Evolutionary conservation across 2,888 invertebrate genomes (phyloP).

Genomic region (Heteromurus nitidus): DNA sequence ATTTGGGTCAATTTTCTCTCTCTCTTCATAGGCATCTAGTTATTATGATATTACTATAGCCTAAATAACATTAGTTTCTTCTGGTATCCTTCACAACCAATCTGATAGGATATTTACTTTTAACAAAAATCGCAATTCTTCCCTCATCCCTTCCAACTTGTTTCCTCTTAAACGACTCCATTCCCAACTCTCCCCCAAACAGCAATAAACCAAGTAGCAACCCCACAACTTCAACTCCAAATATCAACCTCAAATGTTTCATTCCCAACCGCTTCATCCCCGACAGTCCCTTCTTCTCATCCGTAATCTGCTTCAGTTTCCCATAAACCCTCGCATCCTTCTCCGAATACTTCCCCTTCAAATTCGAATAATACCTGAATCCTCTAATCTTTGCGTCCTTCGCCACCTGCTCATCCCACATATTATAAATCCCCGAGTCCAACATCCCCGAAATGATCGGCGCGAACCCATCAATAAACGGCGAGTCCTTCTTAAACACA

Average conservation of each 20-base stretch:
- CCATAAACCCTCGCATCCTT: not conserved
- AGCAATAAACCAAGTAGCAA: no score
- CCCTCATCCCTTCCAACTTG: no score
- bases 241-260: constrained; percentile 45
- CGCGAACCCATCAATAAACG: constrained; percentile 27
- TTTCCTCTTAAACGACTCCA: no score
- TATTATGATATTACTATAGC: no score
- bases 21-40: no score
- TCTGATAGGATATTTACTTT: no score
- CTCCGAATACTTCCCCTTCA: no score
- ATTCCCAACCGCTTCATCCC: constrained; percentile 35
- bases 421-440: constrained; percentile 41
- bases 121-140: no score
- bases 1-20: no score
- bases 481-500: constrained; percentile 22
- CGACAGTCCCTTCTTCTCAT: constrained; percentile 19
- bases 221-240: constrained; percentile 35
- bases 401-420: constrained; percentile 46
- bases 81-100: no score
- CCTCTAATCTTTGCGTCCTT: constrained; percentile 30
- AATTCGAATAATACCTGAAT: not conserved
- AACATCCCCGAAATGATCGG: constrained; percentile 23
- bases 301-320: constrained; percentile 25
- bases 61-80: no score
- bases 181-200: no score